Evolutionary conservation across 64 coral and sea anemone genomes (phyloP), one percentile per base, ranked within the genome.

Genomic region (Catalaphyllia jardinei): DNA sequence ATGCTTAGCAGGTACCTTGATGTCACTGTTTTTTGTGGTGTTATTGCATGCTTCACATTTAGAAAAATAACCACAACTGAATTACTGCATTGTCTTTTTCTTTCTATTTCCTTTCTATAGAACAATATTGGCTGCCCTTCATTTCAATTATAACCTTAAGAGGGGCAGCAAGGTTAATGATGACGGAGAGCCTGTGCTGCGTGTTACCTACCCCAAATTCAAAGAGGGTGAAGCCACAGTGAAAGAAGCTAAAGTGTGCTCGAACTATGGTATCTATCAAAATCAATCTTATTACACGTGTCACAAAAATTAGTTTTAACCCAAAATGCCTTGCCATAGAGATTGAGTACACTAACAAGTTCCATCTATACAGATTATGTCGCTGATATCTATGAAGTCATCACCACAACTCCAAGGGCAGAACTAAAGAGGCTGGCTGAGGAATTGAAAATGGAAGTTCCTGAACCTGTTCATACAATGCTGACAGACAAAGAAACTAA

Each of bases 201-300:
- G 18, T 31, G 80, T 84, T 0, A 64, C 80, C 3, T 84, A 64
- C 61, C 27, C 35, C 3, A 84, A 84, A 67, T 84, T 11, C n/a
- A n/a, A n/a, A n/a, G n/a, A n/a, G n/a, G n/a, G 60, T 49, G 74
- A 49, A 50, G 74, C 74, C 33, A 76, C 74, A 76, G 33, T 76
- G 39, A 76, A 50, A 50, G 74, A 42, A 76, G 74, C 74, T 20
- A 76, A 76, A 76, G 74, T 76, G 74, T 42, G 31, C 11, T 76
- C 74, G 33, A 76, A 76, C 74, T 76, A 76, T 76, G 74, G 74
- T 76, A 76, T 50, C 38, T 76, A 76, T 76, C 74, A 76, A 76
- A 51, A 14, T 76, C 74, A 33, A 14, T 33, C 27, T 71, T 24
- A 19, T 0, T 76, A 16, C 19, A 76, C 50, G 74, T 19, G 18